Conservation (phyloP, 2,888 invertebrate genomes). For the Auanema freiburgensis region DNA sequence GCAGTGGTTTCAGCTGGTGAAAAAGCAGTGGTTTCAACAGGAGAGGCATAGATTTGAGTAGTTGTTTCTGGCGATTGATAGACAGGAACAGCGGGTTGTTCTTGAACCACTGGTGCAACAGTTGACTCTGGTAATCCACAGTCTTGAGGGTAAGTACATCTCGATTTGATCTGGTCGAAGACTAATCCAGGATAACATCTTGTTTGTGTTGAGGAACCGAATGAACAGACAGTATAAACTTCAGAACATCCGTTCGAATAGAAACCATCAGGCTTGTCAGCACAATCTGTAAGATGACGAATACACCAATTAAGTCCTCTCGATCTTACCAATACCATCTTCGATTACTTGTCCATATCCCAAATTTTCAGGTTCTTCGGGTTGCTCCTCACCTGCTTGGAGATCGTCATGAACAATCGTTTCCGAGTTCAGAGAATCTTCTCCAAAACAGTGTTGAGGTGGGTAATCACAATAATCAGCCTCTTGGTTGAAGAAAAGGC, state of each 20-base stretch:
- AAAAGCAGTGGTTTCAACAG: not conserved
- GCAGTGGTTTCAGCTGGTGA: not conserved
- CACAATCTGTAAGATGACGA: conserved; percentile 4
- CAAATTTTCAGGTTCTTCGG: no score
- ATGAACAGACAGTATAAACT: not conserved
- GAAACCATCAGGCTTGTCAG: not conserved
- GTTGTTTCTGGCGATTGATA: not conserved
- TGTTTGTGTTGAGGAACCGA: not conserved
- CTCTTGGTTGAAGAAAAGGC: conserved; percentile 1
- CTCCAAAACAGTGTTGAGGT: no score
- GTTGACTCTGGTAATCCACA: not conserved
- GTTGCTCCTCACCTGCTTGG: no score
- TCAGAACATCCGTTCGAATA: not conserved
- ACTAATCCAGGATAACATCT: not conserved
- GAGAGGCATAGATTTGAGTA: not conserved
- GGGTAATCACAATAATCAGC: not conserved
- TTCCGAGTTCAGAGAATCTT: no score
- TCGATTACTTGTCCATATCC: no score
- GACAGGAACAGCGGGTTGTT: not conserved
- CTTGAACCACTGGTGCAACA: not conserved
- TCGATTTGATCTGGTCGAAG: not conserved
- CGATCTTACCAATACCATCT: no score
- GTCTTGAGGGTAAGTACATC: not conserved
- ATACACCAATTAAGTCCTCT: no score
- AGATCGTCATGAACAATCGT: no score